Evolutionary conservation across 2,888 invertebrate genomes (phyloP).

Genomic region (Acheta domesticus): DNA sequence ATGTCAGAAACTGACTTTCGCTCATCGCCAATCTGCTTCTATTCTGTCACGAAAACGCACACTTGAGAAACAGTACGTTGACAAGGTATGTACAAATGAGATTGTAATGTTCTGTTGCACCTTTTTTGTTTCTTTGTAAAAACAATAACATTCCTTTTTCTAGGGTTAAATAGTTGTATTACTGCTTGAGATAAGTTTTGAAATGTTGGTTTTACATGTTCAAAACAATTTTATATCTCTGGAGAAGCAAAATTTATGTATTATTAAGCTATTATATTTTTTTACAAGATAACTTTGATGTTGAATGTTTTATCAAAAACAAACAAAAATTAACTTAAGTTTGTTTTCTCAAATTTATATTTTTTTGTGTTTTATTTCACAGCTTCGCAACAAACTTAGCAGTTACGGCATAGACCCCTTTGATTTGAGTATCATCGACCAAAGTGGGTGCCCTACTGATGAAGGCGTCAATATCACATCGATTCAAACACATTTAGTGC

Average conservation of each 20-base stretch:
- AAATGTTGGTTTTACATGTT: too few relatives aligned
- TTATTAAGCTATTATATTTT: too few relatives aligned
- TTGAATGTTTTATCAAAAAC: too few relatives aligned
- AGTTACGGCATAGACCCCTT: constrained; percentile 70
- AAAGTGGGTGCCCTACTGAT: constrained; percentile 60
- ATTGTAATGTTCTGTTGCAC: too few relatives aligned
- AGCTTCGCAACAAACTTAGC: constrained; percentile 60
- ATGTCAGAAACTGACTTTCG: constrained; percentile 72
- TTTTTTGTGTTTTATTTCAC: background rate
- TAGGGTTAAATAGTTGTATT: background rate
- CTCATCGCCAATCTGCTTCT: constrained; percentile 73
- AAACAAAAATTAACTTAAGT: too few relatives aligned
- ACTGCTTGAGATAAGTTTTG: background rate
- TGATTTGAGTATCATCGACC: constrained; percentile 70
- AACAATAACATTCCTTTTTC: constrained; percentile 19
- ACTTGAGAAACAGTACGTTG: constrained; percentile 65
- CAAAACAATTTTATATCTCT: too few relatives aligned
- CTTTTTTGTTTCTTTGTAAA: constrained; percentile 12
- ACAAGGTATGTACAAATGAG: constrained; percentile 54
- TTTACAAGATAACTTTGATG: too few relatives aligned
- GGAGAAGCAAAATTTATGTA: too few relatives aligned
- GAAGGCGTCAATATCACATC: constrained; percentile 62
- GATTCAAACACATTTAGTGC: constrained; percentile 73
- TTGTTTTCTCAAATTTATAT: background rate
- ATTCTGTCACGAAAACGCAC: constrained; percentile 73